Evolutionary conservation across 2,888 invertebrate genomes (phyloP), one percentile per base, ranked within the genome.

Genomic region (Hedychridium roseum): DNA sequence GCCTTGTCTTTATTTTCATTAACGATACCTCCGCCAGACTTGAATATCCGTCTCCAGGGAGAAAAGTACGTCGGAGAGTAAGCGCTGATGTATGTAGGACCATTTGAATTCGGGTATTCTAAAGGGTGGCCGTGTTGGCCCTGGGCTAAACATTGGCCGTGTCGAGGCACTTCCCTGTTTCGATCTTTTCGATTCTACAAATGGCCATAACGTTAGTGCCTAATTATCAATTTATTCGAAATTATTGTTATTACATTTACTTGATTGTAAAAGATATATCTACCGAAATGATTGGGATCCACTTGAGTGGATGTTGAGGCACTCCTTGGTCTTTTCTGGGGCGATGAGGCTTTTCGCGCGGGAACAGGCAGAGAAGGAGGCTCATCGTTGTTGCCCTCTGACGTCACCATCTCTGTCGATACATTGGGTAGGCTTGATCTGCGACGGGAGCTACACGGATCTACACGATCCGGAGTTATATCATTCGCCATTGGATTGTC

Each of bases 21-120:
- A 37, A 18, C 26, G 12, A 2, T 76, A 86, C 86, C 84, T 85
- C 79, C 87, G 84, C 89, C 89, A 89, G 34, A 90, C 92, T 85
- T 97, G 97, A 71, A 99, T 94, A 74, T 99, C 99, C 7, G 94
- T 94, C 81, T 99, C 99, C 46, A 99, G 83, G 0, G 97, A 96
- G 80, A 95, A 95, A 20, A 99, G 83, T 23, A 99, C 91, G 80
- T 99, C 99, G 9, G 96, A 94, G 0, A 99, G 84, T 43, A 99
- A 82, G 51, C 97, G 85, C 80, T 99, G 96, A 81, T 99, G 99
- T 63, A 99, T 94, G 80, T 94, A 94, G 1, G 98, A 99, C 99
- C 99, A 99, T 70, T 96, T 92, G 82, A 99, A 99, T 82, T 99
- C 99, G 16, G 99, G 99, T 78, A 99, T 99, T 61, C 99, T 87